Conservation (phyloP, 2,888 invertebrate genomes). For the Cosmia trapezina region DNA sequence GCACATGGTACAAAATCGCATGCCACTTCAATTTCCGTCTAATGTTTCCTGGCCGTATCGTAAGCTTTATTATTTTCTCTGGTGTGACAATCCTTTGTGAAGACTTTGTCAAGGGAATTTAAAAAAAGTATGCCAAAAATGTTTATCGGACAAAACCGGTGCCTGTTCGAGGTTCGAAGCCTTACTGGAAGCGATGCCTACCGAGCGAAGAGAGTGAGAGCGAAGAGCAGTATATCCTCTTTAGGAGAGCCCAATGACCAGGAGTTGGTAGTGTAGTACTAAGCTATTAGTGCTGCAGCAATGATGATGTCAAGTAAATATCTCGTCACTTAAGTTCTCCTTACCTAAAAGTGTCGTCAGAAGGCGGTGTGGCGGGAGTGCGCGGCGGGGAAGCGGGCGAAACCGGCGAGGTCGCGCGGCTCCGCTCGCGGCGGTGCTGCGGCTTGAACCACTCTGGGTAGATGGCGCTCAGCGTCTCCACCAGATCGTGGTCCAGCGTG, state of each 20-base stretch:
- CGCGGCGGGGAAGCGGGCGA: conserved; percentile 81
- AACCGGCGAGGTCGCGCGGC: conserved; percentile 81
- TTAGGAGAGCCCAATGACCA: background rate
- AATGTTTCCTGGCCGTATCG: background rate
- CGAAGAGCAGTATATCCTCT: background rate
- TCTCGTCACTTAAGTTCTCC: background rate
- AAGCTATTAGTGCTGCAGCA: background rate
- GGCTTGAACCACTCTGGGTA: conserved; percentile 98
- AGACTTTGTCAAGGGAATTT: background rate
- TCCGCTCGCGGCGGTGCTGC: conserved; percentile 85
- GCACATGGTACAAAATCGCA: conserved; percentile 1
- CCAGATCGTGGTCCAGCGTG: conserved; percentile 97
- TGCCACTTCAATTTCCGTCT: conserved; percentile 2
- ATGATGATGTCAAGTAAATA: background rate
- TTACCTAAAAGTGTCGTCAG: conserved; percentile 87
- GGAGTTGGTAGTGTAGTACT: background rate
- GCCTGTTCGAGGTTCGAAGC: background rate
- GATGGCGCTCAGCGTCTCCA: conserved; percentile 97
- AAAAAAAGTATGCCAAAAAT: background rate
- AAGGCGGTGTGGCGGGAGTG: conserved; percentile 79
- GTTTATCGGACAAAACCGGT: background rate
- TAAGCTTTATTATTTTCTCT: background rate
- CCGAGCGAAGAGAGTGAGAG: background rate
- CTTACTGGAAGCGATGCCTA: background rate
- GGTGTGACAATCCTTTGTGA: background rate